These are phyloP conservation scores for Cataglyphis albicans DNA, from an alignment of 2,888 invertebrate species.

Conservation along the genomic window DNA sequence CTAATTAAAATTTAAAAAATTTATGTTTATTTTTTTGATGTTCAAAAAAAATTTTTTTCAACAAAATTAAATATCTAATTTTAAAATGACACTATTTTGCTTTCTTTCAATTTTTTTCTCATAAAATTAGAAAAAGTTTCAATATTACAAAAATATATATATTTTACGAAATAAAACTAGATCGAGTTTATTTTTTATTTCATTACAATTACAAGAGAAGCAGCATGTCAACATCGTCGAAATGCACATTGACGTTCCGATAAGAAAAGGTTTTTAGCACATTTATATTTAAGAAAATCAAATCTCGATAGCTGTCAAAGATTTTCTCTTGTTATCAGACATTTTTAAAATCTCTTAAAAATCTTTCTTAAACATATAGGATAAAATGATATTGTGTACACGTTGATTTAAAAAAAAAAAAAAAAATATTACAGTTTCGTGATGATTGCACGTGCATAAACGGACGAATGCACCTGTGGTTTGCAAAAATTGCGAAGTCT, in stretches of 20 bases:
- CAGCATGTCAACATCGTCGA: too few relatives aligned
- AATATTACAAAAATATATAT: too few relatives aligned
- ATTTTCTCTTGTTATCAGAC: neutral
- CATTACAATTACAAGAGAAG: too few relatives aligned
- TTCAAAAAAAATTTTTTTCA: too few relatives aligned
- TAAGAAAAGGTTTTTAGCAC: neutral
- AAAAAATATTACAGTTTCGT: neutral
- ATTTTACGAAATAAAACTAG: too few relatives aligned
- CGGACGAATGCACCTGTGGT: neutral
- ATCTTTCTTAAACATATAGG: neutral
- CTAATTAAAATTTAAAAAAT: too few relatives aligned
- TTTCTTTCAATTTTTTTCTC: too few relatives aligned
- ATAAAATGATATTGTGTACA: neutral
- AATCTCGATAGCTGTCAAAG: neutral
- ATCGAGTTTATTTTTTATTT: too few relatives aligned
- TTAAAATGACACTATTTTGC: too few relatives aligned
- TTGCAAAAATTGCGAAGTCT: conserved; percentile 40
- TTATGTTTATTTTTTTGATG: too few relatives aligned
- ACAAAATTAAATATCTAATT: too few relatives aligned
- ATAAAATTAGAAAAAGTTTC: too few relatives aligned
- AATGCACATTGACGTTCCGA: neutral
- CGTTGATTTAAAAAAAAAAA: neutral
- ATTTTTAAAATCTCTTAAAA: neutral
- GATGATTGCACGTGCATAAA: neutral
- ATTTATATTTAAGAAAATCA: neutral